Percentiles rank a stretch among this genome's conserved stretches.
These are phyloP conservation scores for Gymnorhina tibicen DNA, from an alignment of 2,113 vertebrate genomes.

Conservation along the genomic window DNA sequence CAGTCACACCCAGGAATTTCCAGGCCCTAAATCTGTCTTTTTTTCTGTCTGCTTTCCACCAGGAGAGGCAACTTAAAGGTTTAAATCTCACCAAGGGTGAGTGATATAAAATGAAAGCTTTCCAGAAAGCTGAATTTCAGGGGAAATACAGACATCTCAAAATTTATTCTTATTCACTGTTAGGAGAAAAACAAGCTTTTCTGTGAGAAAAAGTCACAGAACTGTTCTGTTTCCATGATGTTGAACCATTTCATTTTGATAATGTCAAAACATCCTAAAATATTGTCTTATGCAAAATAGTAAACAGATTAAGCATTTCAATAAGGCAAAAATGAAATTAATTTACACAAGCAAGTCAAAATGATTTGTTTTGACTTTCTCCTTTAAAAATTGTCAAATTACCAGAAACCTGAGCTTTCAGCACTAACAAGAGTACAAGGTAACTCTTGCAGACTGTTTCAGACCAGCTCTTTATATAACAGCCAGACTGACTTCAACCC, in stretches of 20 bases:
- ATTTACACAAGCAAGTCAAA: background rate
- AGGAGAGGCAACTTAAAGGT: background rate
- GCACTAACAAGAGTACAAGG: background rate
- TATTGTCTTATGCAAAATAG: background rate
- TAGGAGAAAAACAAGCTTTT: background rate
- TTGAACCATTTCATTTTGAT: background rate
- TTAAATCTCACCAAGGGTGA: background rate
- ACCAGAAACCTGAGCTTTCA: background rate
- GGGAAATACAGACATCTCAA: background rate
- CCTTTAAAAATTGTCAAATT: background rate
- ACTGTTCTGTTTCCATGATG: background rate
- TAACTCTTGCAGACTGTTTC: background rate
- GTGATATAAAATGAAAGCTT: background rate
- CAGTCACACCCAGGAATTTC: background rate
- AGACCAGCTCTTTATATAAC: background rate
- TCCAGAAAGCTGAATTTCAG: background rate
- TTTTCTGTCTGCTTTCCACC: background rate
- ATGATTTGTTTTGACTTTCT: background rate
- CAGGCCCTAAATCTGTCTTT: background rate
- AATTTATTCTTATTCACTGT: background rate
- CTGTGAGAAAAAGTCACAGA: background rate
- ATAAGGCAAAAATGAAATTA: background rate
- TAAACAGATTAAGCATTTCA: background rate
- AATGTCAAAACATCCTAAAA: conserved; percentile 11
- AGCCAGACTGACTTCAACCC: background rate